These are phyloP conservation scores for Cephalotes varians DNA, from an alignment of 2,888 invertebrate genomes.

Conservation along the genomic window DNA sequence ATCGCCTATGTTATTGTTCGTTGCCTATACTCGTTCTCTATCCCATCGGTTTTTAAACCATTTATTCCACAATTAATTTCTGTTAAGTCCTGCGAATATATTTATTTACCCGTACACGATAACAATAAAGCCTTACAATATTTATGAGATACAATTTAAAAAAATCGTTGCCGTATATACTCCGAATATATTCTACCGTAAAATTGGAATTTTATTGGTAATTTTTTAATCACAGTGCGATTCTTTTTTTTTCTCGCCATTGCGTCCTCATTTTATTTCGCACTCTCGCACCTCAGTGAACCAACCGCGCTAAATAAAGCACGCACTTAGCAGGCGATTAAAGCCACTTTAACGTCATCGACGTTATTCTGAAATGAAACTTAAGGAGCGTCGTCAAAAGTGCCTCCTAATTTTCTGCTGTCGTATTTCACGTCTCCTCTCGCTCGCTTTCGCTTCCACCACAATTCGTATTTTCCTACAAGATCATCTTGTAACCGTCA, in stretches of 20 bases:
- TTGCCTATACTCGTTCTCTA: background rate
- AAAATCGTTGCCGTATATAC: background rate
- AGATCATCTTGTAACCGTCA: slow-evolving; percentile 37
- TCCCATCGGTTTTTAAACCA: background rate
- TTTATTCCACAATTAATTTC: background rate
- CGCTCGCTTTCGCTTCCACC: background rate
- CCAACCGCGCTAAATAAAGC: slow-evolving; percentile 30
- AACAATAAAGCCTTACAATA: background rate
- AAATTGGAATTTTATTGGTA: slow-evolving; percentile 15
- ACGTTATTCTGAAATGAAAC: slow-evolving; percentile 32
- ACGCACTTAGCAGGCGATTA: slow-evolving; percentile 38
- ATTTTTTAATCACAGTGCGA: background rate
- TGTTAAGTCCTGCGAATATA: background rate
- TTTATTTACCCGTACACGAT: background rate
- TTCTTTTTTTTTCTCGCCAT: background rate
- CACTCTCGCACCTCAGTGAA: slow-evolving; percentile 22
- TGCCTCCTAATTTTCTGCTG: slow-evolving; percentile 11
- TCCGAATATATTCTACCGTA: background rate
- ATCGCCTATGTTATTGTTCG: background rate
- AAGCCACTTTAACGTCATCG: slow-evolving; percentile 44
- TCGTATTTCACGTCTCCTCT: slow-evolving; percentile 22
- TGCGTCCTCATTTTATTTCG: slow-evolving; percentile 20
- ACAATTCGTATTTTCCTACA: slow-evolving; percentile 40
- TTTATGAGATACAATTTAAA: background rate
- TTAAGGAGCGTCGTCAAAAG: slow-evolving; percentile 25